phyloP scores from a whole-genome alignment of 2,888 invertebrate species.

The Melanostoma mellinum region DNA sequence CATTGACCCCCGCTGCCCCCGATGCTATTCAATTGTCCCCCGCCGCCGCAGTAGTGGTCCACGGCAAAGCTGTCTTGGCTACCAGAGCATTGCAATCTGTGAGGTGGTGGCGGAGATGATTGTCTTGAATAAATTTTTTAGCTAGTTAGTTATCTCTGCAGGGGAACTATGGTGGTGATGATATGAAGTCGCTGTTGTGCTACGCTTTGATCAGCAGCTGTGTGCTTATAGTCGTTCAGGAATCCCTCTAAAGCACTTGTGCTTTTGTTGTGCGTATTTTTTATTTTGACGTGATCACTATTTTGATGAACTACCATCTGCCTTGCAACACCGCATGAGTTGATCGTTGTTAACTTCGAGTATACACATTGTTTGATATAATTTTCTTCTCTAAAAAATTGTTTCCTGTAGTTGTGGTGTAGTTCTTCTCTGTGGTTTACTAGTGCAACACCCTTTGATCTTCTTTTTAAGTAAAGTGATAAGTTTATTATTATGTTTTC shows the following conservation, averaged over 20 bases:
- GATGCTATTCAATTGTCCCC: constrained; percentile 74
- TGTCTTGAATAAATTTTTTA: constrained; percentile 82
- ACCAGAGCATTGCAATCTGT: constrained; percentile 83
- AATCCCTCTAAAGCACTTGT: constrained; percentile 3
- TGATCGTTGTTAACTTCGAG: constrained; percentile 66
- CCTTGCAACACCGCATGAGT: constrained; percentile 50
- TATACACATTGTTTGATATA: constrained; percentile 56
- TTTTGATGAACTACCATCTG: constrained; percentile 25
- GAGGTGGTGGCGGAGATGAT: constrained; percentile 82
- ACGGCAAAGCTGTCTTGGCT: constrained; percentile 83
- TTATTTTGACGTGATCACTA: constrained; percentile 14
- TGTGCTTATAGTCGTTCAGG: constrained; percentile 3
- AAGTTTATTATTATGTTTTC: constrained; percentile 36
- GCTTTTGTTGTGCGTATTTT: background rate
- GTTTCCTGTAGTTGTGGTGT: constrained; percentile 42
- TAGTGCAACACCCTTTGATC: constrained; percentile 16
- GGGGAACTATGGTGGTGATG: constrained; percentile 58
- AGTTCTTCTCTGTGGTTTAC: constrained; percentile 9
- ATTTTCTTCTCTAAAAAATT: constrained; percentile 13
- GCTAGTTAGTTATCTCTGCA: constrained; percentile 75
- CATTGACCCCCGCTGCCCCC: constrained; percentile 78
- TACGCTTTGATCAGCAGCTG: constrained; percentile 9
- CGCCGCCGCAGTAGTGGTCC: constrained; percentile 82
- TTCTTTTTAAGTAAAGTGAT: constrained; percentile 10
- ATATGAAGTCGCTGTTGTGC: constrained; percentile 23